phyloP scores from a whole-genome alignment of 2,797 vertebrate genomes.

The Coregonus suidteri region DNA sequence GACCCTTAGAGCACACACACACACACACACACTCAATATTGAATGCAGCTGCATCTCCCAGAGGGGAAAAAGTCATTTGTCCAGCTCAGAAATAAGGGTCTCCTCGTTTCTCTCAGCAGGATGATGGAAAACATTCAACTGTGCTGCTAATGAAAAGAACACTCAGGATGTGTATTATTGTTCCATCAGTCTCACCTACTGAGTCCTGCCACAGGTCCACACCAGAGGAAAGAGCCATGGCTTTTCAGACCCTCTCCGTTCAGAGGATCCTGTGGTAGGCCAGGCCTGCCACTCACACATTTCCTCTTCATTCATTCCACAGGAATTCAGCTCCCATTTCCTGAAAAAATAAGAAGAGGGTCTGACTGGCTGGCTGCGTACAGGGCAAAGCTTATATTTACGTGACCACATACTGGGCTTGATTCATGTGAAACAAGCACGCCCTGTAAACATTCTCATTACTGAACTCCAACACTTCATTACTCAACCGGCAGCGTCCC shows the following conservation, averaged over 20 bases:
- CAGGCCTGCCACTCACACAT: slow-evolving; percentile 84
- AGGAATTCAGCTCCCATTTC: slow-evolving; percentile 95
- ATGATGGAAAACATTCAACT: slow-evolving; percentile 97
- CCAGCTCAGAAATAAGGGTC: slow-evolving; percentile 87
- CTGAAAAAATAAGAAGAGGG: slow-evolving; percentile 73
- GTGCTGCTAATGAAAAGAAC: slow-evolving; percentile 97
- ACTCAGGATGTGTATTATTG: slow-evolving; percentile 99
- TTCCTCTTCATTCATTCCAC: slow-evolving; percentile 92
- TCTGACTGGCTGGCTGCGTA: slow-evolving; percentile 71
- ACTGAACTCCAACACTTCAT: slow-evolving; percentile 80
- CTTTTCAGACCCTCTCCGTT: slow-evolving; percentile 67
- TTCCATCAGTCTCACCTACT: slow-evolving; percentile 99
- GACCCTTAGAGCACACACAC: slow-evolving; percentile 35
- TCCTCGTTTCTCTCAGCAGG: slow-evolving; percentile 96
- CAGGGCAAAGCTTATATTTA: slow-evolving; percentile 78
- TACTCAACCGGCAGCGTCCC: slow-evolving; percentile 72
- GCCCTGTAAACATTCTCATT: slow-evolving; percentile 82
- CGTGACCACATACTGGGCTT: slow-evolving; percentile 81
- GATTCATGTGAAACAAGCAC: slow-evolving; percentile 82
- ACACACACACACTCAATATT: slow-evolving; percentile 72
- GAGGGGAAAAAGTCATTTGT: slow-evolving; percentile 85
- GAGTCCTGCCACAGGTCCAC: slow-evolving; percentile 87
- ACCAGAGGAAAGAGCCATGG: slow-evolving; percentile 84
- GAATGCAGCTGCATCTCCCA: slow-evolving; percentile 89
- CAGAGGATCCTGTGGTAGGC: slow-evolving; percentile 69